phyloP scores from a whole-genome alignment of 2,113 vertebrate species.

The Desmodus rotundus region DNA sequence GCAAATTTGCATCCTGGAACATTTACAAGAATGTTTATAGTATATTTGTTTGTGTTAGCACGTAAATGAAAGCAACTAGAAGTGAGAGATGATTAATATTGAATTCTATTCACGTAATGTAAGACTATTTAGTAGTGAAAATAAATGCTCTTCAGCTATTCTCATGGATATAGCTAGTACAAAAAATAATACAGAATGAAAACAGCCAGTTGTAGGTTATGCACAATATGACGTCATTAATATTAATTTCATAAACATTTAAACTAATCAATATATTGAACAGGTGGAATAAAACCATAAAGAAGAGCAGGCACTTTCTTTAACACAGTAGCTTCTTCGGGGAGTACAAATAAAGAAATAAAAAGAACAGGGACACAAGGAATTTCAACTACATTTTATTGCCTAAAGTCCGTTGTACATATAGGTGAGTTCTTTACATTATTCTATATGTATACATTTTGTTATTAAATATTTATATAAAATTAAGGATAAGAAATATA shows the following conservation, averaged over 20 bases:
- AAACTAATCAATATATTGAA: not conserved
- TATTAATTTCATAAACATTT: constrained; percentile 3
- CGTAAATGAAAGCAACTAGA: not conserved
- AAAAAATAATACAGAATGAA: not conserved
- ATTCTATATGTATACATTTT: not conserved
- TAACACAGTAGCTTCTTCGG: not conserved
- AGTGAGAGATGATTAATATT: not conserved
- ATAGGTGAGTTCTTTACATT: not conserved
- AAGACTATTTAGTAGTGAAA: not conserved
- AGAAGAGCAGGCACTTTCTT: not conserved
- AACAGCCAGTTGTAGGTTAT: not conserved
- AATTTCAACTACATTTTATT: not conserved
- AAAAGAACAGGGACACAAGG: not conserved
- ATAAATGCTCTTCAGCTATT: not conserved
- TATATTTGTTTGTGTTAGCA: not conserved
- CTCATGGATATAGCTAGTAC: not conserved
- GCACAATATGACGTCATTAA: not conserved
- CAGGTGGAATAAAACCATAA: not conserved
- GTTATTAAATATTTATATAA: not conserved
- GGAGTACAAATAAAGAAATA: not conserved
- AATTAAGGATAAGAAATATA: not conserved
- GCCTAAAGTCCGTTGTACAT: not conserved
- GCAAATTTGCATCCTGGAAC: not conserved
- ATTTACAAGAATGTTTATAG: not conserved
- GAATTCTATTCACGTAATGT: not conserved